Percentiles rank a stretch among this genome's conserved stretches.
Conservation (phyloP, 2,797 vertebrate genomes). For the Epinephelus coioides region DNA sequence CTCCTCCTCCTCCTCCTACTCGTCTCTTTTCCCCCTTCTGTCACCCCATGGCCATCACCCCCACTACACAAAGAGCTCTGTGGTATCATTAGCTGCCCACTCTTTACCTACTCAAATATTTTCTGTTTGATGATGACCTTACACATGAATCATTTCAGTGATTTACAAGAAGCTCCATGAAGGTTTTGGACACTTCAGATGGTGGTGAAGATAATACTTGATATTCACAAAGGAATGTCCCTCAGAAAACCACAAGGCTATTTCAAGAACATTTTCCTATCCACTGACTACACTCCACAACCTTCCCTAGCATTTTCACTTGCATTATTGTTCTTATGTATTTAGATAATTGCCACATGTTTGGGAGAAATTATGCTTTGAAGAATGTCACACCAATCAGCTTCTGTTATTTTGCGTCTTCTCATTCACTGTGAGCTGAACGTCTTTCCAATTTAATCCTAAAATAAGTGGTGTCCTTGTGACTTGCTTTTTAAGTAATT, state of each 20-base stretch:
- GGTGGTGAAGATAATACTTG: constrained; percentile 51
- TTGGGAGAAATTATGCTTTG: constrained; percentile 18
- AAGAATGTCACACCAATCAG: constrained; percentile 30
- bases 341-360: constrained; percentile 31
- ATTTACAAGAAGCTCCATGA: constrained; percentile 52
- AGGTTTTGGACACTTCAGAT: constrained; percentile 49
- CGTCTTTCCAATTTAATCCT: not conserved
- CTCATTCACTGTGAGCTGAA: not conserved
- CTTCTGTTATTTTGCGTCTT: constrained; percentile 16
- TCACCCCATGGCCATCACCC: constrained; percentile 63
- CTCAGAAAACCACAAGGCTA: constrained; percentile 56
- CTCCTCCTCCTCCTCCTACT: constrained; percentile 34
- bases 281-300: constrained; percentile 21
- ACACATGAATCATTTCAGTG: constrained; percentile 45
- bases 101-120: constrained; percentile 58
- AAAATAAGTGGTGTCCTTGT: not conserved
- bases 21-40: constrained; percentile 22
- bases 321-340: constrained; percentile 5
- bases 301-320: not conserved
- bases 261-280: constrained; percentile 47
- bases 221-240: constrained; percentile 60
- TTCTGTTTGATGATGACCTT: constrained; percentile 56
- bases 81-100: constrained; percentile 67
- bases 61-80: constrained; percentile 56
- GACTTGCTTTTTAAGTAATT: constrained; percentile 17